Base-by-base conservation (phyloP, 2,113 vertebrate genomes). In the Solenodon paradoxus region DNA sequence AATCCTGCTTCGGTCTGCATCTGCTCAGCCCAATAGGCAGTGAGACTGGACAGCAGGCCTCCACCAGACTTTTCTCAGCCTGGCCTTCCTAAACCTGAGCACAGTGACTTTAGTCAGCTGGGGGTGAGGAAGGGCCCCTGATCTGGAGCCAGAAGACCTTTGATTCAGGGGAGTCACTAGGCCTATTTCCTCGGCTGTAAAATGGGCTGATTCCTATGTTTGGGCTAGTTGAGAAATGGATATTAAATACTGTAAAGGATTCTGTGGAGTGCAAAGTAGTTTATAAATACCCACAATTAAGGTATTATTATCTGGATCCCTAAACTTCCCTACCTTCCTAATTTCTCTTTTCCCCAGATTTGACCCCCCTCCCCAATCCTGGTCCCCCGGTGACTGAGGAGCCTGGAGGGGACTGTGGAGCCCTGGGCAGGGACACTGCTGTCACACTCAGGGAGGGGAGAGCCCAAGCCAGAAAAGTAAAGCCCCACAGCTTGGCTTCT, bases 31-130 rank as follows among this genome's bases (percentile, higher is more conserved):
- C 92, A 40, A 2, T 28, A 32, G 3, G 24, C 47, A 55, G 12
- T 47, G 51, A 63, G 71, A 42, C 19, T 24, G 49, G 66, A 45
- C 16, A 13, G 42, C 26, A 49, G 40, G 15, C 26, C 7, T 17
- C 28, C 0, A 7, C 0, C 4, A 28, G 45, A 40, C n/a, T 40
- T n/a, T 9, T 40, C 0, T 32, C 30, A 30, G 22, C 32, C 30
- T 53, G 35, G 28, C 71, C 24, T 95, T 42, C 47, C 5, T 4
- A 86, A 51, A 71, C 19, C 35, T 15, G 49, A n/a, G 9, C 38
- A 47, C 7, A 22, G 38, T 17, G 30, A 79, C 75, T 35, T 38
- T 1, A 28, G 40, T 49, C 68, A 75, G 12, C 11, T 19, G 35
- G 1, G 13, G 2, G 9, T 7, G 2, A n/a, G n/a, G 69, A 59